Conservation (phyloP, 2,113 vertebrate genomes). For the Amia ocellicauda region DNA sequence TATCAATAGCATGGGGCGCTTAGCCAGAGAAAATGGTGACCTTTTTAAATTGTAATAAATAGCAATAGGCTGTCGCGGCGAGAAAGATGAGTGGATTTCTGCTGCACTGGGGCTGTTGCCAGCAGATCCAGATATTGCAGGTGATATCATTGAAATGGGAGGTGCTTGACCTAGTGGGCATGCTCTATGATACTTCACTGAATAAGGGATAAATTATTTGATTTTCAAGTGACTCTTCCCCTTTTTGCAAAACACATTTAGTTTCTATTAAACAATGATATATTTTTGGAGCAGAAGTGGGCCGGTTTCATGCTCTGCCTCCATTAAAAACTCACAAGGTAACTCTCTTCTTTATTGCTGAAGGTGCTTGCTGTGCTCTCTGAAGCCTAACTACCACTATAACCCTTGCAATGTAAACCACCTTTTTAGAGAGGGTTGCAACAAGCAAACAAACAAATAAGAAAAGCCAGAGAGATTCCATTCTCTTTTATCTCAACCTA, state of each 20-base stretch:
- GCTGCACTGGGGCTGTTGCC: conserved; percentile 65
- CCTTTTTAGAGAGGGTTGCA: not conserved
- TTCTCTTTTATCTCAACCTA: too few species aligned
- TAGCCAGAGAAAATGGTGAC: conserved; percentile 95
- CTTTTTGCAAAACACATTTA: conserved; percentile 42
- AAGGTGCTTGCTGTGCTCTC: not conserved
- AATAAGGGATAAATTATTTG: conserved; percentile 76
- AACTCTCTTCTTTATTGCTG: not conserved
- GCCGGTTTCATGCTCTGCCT: not conserved
- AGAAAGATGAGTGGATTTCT: conserved; percentile 69
- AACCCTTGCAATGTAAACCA: not conserved
- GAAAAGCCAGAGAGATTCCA: too few species aligned
- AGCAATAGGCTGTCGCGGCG: conserved; percentile 83
- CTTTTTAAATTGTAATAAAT: conserved; percentile 99
- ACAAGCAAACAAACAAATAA: too few species aligned
- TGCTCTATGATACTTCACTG: conserved; percentile 75
- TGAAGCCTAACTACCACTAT: not conserved
- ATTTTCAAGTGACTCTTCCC: conserved; percentile 42
- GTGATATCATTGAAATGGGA: conserved; percentile 77
- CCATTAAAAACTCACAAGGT: not conserved
- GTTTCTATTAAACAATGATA: conserved; percentile 38
- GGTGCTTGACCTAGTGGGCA: conserved; percentile 68
- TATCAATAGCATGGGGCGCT: conserved; percentile 91
- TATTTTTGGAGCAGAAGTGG: conserved; percentile 25
- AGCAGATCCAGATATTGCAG: conserved; percentile 69